Percentiles rank a stretch among this genome's conserved stretches.
phyloP scores from a whole-genome alignment of 2,797 vertebrate species.

The Leucoraja ocellata region DNA sequence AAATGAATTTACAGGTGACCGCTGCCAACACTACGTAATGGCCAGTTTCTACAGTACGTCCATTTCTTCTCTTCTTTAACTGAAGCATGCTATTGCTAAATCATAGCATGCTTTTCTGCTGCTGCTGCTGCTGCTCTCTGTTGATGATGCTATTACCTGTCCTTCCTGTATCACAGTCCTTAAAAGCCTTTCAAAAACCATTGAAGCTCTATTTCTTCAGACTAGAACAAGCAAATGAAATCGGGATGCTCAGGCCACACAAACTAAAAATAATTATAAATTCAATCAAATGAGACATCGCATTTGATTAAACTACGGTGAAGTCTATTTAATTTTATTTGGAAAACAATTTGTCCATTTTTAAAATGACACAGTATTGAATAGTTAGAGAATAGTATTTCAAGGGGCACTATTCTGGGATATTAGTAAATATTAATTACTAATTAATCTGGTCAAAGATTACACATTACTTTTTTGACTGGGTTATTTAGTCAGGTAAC shows the following conservation, averaged over 20 bases:
- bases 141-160: slow-evolving; percentile 41
- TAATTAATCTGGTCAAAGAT: not conserved
- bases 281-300: not conserved
- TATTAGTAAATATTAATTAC: not conserved
- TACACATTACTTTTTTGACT: not conserved
- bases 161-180: not conserved
- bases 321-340: not conserved
- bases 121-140: slow-evolving; percentile 46
- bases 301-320: not conserved
- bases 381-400: not conserved
- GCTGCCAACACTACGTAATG: slow-evolving; percentile 99
- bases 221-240: not conserved
- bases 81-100: slow-evolving; percentile 52
- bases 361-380: not conserved
- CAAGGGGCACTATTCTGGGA: not conserved
- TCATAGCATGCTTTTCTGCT: slow-evolving; percentile 46
- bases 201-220: not conserved
- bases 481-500: not conserved
- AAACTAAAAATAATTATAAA: not conserved
- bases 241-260: not conserved
- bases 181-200: not conserved
- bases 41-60: slow-evolving; percentile 99
- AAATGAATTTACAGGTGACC: slow-evolving; percentile 99
- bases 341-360: not conserved
- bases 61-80: slow-evolving; percentile 56